Evolutionary conservation across 2,888 invertebrate species (phyloP), one percentile per base, ranked within the genome.

Genomic region (Clepsis dumicolana): DNA sequence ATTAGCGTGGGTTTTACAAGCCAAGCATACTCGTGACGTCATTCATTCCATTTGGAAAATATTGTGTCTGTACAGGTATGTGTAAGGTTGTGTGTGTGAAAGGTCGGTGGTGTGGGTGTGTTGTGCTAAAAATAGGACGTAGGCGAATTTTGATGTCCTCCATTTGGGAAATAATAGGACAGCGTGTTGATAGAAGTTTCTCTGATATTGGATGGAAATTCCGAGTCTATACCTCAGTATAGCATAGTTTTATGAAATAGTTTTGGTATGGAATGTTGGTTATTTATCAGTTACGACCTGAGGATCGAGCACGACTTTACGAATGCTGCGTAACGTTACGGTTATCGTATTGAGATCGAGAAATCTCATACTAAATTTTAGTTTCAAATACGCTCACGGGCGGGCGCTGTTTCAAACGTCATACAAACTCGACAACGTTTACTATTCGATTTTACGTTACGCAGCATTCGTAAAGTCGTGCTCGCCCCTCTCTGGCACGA

Each of bases 71-170:
- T 64, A 24, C 10, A 18, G 70, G 18, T n/a, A n/a, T n/a, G 70
- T 65, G 71, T 27, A n/a, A n/a, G n/a, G n/a, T n/a, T n/a, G 56
- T 57, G 59, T 65, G 60, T 75, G 71, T 60, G 4, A 0, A 73
- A 62, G 72, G 74, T 71, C 56, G 21, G 12, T 48, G 65, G 7
- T 69, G 32, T 53, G 71, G 74, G 7, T 69, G 32, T 53, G 71
- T 73, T 21, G 65, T 38, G 73, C 74, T 78, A 78, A 71, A 73
- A 76, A 78, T 77, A 78, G 35, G 54, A 54, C 5, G 29, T 53
- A 41, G 56, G 44, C 21, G 56, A 24, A 56, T 56, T 64, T 56
- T 50, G 48, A 25, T 62, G 52, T 62, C 18, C 50, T 24, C n/a
- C n/a, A 29, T 53, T 48, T 32, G n/a, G 32, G 32, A 56, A 56